Percentiles rank a stretch among this genome's conserved stretches.
Evolutionary conservation across 2,797 vertebrate species (phyloP).

Genomic region (Myioborus miniatus): DNA sequence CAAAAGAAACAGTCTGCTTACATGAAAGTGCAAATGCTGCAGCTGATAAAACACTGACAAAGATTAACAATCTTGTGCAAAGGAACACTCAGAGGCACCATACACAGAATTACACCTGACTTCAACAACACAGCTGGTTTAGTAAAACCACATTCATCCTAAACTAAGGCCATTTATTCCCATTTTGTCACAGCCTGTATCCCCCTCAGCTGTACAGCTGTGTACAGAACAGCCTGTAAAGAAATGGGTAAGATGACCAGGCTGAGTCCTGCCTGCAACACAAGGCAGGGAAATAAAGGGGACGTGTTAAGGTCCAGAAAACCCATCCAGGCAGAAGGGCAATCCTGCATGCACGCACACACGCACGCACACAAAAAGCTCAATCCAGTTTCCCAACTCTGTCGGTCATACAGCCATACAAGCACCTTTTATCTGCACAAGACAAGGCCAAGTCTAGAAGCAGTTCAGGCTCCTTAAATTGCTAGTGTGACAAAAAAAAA

Average conservation of each 20-base stretch:
- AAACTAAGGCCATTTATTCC: background rate
- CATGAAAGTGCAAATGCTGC: background rate
- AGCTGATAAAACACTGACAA: background rate
- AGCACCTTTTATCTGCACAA: background rate
- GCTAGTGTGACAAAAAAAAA: background rate
- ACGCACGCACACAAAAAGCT: background rate
- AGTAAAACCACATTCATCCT: background rate
- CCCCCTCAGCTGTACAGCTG: background rate
- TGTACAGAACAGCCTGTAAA: background rate
- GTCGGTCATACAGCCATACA: accelerated
- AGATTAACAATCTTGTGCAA: background rate
- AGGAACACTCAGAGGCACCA: background rate
- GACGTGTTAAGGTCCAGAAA: background rate
- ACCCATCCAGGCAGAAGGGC: background rate
- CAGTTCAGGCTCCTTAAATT: background rate
- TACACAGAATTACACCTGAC: background rate
- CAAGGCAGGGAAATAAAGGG: background rate
- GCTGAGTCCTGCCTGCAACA: background rate
- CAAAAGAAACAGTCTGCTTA: background rate
- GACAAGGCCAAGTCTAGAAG: background rate
- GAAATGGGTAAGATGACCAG: background rate
- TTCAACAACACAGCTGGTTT: background rate
- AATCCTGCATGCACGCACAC: background rate
- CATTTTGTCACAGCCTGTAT: background rate
- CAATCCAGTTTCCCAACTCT: background rate